Percentiles rank a stretch among this genome's conserved stretches.
Conservation (phyloP, 2,888 invertebrate genomes). For the Piscicola geometra region DNA sequence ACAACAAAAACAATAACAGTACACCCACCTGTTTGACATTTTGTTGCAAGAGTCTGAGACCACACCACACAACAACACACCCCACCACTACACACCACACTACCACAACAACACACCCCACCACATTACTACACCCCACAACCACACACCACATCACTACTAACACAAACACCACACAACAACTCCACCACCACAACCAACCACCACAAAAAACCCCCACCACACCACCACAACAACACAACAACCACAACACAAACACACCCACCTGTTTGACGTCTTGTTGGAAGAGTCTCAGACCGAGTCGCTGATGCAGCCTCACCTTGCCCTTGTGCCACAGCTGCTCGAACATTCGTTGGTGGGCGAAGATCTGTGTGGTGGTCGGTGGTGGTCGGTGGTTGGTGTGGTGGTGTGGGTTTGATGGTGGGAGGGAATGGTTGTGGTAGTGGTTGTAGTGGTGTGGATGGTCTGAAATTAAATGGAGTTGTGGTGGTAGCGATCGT, state of each 20-base stretch:
- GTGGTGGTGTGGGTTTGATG: too few species aligned
- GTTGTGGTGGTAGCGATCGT: too few species aligned
- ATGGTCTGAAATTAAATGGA: too few species aligned
- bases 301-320: constrained; percentile 85
- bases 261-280: constrained; percentile 89
- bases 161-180: background rate
- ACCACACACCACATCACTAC: background rate
- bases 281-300: constrained; percentile 85
- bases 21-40: too few species aligned
- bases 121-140: too few species aligned
- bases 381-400: too few species aligned
- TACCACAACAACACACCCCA: too few species aligned
- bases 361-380: constrained; percentile 78
- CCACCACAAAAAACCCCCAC: background rate
- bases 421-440: too few species aligned
- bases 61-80: background rate
- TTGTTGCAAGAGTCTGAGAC: too few species aligned
- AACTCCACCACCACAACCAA: background rate
- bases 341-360: constrained; percentile 86
- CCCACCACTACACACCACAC: too few species aligned
- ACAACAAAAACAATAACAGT: too few species aligned
- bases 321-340: constrained; percentile 91
- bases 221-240: background rate
- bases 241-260: constrained; percentile 9
- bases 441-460: too few species aligned